Base-by-base conservation (phyloP, 2,113 vertebrate genomes). In the Phylloscopus trochiloides region DNA sequence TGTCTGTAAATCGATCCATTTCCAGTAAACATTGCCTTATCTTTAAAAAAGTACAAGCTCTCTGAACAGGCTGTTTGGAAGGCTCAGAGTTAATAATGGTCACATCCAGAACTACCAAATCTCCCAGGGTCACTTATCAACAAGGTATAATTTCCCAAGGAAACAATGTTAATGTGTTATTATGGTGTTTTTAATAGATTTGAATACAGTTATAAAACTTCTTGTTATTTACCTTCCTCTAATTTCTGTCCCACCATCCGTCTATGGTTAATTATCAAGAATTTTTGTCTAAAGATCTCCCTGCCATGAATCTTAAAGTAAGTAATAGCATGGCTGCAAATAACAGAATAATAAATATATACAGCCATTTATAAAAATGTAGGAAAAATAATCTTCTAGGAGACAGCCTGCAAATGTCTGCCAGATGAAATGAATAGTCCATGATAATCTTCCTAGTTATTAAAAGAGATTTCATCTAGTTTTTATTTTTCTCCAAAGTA, bases 391-490 rank as follows among this genome's bases (percentile, higher is more conserved):
- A 70, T 86, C 14, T 55, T 96, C 31, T 54, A 68, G 32, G 25
- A 96, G n/a, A 89, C 57, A 59, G 43, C 54, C 40, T 45, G 42
- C 28, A 87, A 95, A 90, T 58, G 2, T 85, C 62, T 95, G 40
- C 36, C 36, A 79, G 42, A 87, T 76, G 24, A 70, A 94, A 89
- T 82, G 62, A 87, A 95, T 72, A 66, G 61, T 58, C 62, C 65
- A 45, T 50, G 40, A 78, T 85, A 94, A 96, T 89, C 48, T 65
- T 81, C 43, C 17, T 65, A n/a, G 66, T 91, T 91, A 97, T 94
- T 96, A 94, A 94, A 92, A 82, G 76, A 89, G 61, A 96, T 96
- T 95, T 96, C 61, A 91, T 92, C 68, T 72, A 48, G 36, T 48
- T 89, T 45, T 71, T 91, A 52, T 82, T 92, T 95, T 91, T 91